Base-by-base conservation (phyloP, 1,140 invertebrate genomes). In the Cotesia vestalis region DNA sequence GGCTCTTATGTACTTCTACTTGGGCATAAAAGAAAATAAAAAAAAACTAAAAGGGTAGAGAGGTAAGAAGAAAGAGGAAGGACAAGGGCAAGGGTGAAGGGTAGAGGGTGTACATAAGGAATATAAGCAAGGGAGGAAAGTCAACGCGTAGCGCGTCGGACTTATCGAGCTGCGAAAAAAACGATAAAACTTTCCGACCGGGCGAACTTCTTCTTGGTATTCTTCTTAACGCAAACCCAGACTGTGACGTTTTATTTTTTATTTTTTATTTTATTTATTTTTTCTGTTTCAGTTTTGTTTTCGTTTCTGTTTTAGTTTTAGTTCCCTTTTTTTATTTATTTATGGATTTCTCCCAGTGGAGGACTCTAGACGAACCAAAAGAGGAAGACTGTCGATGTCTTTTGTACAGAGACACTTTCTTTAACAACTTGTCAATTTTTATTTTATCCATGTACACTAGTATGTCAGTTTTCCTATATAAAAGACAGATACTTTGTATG, bases 131-230 rank as follows among this genome's bases (percentile, higher is more conserved):
- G 11, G 67, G 38, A 66, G 4, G 40, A 51, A 66, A 35, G 52
- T 36, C 34, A 40, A 38, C 46, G 53, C 35, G 51, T 59, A 57
- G 12, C 36, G 64, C 27, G 40, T 46, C 40, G 53, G 55, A 60
- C 70, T 72, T 72, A 72, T 72, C 70, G 63, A 52, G 36, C 38
- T 72, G 55, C 20, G 34, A 59, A 71, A 71, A 64, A 71, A 57
- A 71, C 70, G 70, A 72, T 72, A 72, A 72, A 72, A 72, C 62
- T 72, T 72, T 66, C 20, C 70, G 62, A 53, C 57, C 35, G 35
- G 63, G 57, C 70, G 9, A 72, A 72, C 62, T 72, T 46, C 40
- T 46, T 46, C 40, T 46, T 46, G 5, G 40, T 46, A 46, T 46
- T 46, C 40, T 46, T 46, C 40, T 46, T 46, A 46, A 46, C 6